Evolutionary conservation across 2,113 vertebrate species (phyloP), one percentile per base, ranked within the genome.

Genomic region (Microcebus jonahi): DNA sequence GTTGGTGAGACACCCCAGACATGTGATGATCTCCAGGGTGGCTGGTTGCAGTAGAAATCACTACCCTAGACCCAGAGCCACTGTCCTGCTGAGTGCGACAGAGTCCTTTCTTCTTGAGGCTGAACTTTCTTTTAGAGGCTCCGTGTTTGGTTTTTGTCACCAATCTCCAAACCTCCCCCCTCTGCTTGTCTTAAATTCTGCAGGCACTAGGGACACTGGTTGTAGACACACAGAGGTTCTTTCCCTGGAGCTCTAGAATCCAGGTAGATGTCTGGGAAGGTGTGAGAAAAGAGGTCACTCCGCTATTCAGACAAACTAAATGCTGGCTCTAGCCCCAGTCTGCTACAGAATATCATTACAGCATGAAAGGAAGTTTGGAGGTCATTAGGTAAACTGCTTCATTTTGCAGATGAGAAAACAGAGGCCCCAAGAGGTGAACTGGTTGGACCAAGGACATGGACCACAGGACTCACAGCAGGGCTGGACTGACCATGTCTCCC

Each of bases 71-170:
- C 20, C 42, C 0, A 8, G 36, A 27, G 1, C 29, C 65, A 15
- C 61, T 14, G 21, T 27, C 14, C 25, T 7, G 23, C 71, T 0
- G 6, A 2, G 10, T 34, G 34, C 1, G 6, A 11, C 9, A 13
- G 65, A 5, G 10, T 55, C 77, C 65, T 63, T 39, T 82, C 39
- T 48, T 39, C 23, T 17, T n/a, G 5, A 80, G 21, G 68, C 0
- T 59, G 14, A 31, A 6, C 42, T 45, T 5, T 67, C 53, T 65
- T 45, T 14, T 63, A 53, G n/a, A 59, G 9, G 13, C 27, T 76
- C n/a, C 25, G 5, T 0, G 0, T 76, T 61, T 87, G 84, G 14
- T 27, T 70, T 67, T 88, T 31, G 36, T 59, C 77, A 76, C 21
- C 67, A 50, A 11, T 36, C 20, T n/a, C 61, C 34, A 5, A 0